Base-by-base conservation (phyloP, 1,140 invertebrate genomes). In the Caenorhabditis brenneri region DNA sequence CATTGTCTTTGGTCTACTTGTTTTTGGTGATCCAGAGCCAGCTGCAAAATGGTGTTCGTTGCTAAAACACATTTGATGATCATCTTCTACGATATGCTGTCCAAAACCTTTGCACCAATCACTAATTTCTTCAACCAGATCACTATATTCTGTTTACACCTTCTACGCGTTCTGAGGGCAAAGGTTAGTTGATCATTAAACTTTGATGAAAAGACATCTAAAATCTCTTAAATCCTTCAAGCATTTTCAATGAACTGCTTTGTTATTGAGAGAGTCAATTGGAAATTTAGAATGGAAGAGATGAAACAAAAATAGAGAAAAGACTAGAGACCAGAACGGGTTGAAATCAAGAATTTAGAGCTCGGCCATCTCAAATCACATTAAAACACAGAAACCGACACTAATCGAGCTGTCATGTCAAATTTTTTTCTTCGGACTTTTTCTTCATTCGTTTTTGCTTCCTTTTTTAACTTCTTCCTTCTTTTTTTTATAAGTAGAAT, bases 81-180 rank as follows among this genome's bases (percentile, higher is more conserved):
- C 36, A 74, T 74, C 7, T 15, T 74, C 12, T 74, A 36, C 36
- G 65, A 74, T 16, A 42, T 42, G 65, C 65, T 74, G 4, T 10
- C 29, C 15, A 39, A 74, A 12, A 74, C 33, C 9, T 74, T 39
- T 24, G 36, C 65, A 9, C 36, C 65, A 12, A 74, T 74, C n/a
- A 74, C 65, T 2, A 74, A 74, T 15, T 46, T 74, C 29, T 74
- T 39, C 36, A 39, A 29, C 46, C 65, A 74, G 42, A 2, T 42
- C 27, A 74, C 65, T 42, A 39, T 74, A 74, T 74, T 74, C 65
- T 74, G 65, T 74, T 24, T 74, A 22, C 65, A 74, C 3, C 65
- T 74, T 12, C 36, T 74, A 2, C 65, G 22, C 0, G 65, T 42
- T 0, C 33, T 74, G 0, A 39, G 65, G 15, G 65, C 65, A 42